Evolutionary conservation across 1,140 invertebrate species (phyloP).

Genomic region (Chelonus insularis): DNA sequence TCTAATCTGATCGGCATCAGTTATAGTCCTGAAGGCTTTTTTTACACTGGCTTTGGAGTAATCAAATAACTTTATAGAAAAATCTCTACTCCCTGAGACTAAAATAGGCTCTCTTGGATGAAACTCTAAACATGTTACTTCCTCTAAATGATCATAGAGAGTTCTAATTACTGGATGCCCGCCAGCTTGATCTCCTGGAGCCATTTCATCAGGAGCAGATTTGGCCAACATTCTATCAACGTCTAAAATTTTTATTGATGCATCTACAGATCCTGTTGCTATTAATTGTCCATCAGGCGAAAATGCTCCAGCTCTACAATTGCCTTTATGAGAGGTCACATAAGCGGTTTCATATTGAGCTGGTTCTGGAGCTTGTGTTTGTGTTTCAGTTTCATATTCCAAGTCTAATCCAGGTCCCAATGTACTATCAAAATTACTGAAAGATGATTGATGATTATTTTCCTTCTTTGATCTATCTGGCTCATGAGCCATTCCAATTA

Average conservation of each 20-base stretch:
- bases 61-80: conserved; percentile 95
- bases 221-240: conserved; percentile 98
- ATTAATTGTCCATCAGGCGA: conserved; percentile 92
- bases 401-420: conserved; percentile 87
- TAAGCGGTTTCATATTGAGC: conserved; percentile 98
- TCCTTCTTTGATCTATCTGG: conserved; percentile 66
- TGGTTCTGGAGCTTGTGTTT: conserved; percentile 87
- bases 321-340: conserved; percentile 97
- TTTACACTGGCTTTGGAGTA: conserved; percentile 98
- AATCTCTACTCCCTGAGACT: conserved; percentile 91
- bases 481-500: conserved; percentile 85
- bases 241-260: conserved; percentile 98
- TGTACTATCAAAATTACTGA: conserved; percentile 68
- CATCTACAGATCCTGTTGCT: conserved; percentile 97
- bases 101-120: conserved; percentile 93
- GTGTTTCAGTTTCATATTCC: conserved; percentile 94
- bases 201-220: conserved; percentile 81
- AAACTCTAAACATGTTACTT: conserved; percentile 96
- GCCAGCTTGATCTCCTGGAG: conserved; percentile 79
- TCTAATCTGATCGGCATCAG: conserved; percentile 86
- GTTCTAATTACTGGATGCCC: conserved; percentile 98
- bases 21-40: conserved; percentile 94
- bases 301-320: conserved; percentile 93
- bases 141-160: conserved; percentile 97
- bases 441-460: conserved; percentile 64